These are phyloP conservation scores for Drosophila helvetica DNA, from an alignment of 2,888 invertebrate species.

Conservation along the genomic window DNA sequence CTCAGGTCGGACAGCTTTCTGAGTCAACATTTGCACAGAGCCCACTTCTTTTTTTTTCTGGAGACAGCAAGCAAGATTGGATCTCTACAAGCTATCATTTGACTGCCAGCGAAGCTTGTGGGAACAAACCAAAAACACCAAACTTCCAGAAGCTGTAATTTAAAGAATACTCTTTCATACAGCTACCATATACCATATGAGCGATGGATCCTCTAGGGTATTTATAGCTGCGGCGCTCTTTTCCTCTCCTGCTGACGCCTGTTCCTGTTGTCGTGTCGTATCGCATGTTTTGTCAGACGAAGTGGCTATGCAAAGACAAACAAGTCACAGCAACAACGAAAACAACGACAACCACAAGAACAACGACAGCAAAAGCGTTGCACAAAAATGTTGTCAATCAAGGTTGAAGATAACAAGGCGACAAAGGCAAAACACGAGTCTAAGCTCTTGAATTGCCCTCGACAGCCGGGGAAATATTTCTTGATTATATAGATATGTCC, in stretches of 20 bases:
- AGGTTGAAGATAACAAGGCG: conserved; percentile 64
- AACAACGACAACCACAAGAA: conserved; percentile 39
- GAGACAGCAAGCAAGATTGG: not conserved
- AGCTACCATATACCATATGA: too few species aligned
- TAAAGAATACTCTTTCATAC: not conserved
- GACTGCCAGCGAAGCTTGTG: not conserved
- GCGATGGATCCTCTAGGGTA: not conserved
- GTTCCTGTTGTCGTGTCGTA: conserved; percentile 59
- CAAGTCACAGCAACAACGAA: conserved; percentile 47
- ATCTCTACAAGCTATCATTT: not conserved
- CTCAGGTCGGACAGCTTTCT: not conserved
- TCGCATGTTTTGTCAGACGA: conserved; percentile 75
- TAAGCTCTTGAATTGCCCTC: conserved; percentile 40
- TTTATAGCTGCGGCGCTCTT: not conserved
- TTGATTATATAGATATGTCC: conserved; percentile 1
- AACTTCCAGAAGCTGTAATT: not conserved
- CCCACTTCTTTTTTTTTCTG: too few species aligned
- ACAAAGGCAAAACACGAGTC: conserved; percentile 33
- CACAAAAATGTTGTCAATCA: conserved; percentile 77
- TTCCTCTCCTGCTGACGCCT: conserved; percentile 5
- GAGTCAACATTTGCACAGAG: not conserved
- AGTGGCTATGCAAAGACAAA: conserved; percentile 73
- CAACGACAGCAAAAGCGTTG: conserved; percentile 47
- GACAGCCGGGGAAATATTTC: conserved; percentile 34
- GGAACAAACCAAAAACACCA: not conserved